Conservation (phyloP, 2,888 invertebrate genomes). For the Labia minor region DNA sequence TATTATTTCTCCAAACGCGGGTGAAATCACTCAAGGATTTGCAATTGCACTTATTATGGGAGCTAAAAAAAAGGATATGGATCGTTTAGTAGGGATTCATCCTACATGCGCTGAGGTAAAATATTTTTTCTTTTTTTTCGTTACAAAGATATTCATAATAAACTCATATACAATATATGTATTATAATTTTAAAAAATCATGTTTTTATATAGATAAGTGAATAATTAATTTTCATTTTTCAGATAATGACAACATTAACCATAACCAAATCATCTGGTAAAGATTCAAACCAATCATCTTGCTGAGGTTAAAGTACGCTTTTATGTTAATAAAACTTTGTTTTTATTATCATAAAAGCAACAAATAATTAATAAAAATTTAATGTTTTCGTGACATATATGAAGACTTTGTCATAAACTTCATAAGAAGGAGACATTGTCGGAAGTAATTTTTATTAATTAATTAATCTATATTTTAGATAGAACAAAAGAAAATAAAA, state of each 20-base stretch:
- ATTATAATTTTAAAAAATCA: neutral
- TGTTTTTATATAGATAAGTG: too few species aligned
- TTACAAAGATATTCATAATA: slow-evolving; percentile 5
- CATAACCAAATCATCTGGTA: slow-evolving; percentile 42
- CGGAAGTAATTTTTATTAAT: slow-evolving; percentile 18
- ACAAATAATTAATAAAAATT: neutral
- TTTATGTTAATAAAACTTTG: too few species aligned
- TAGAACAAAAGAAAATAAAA: neutral
- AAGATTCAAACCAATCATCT: slow-evolving; percentile 36
- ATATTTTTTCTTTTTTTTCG: too few species aligned
- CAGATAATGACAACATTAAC: slow-evolving; percentile 40
- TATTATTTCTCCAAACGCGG: slow-evolving; percentile 47
- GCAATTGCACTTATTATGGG: slow-evolving; percentile 44
- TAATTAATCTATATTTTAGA: neutral
- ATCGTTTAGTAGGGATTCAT: slow-evolving; percentile 47
- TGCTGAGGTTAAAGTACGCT: slow-evolving; percentile 44
- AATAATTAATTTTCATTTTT: slow-evolving; percentile 28
- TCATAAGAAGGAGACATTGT: slow-evolving; percentile 18
- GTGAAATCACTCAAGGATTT: slow-evolving; percentile 51
- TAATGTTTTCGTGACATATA: neutral
- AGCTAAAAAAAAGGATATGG: slow-evolving; percentile 44
- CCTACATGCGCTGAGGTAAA: slow-evolving; percentile 47
- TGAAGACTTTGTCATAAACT: slow-evolving; percentile 22
- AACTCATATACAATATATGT: neutral
- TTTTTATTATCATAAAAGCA: neutral